A percentile compares a stretch with the other conserved stretches of the same genome.
Evolutionary conservation across 2,797 vertebrate species (phyloP).

Genomic region (Danio aesculapii): DNA sequence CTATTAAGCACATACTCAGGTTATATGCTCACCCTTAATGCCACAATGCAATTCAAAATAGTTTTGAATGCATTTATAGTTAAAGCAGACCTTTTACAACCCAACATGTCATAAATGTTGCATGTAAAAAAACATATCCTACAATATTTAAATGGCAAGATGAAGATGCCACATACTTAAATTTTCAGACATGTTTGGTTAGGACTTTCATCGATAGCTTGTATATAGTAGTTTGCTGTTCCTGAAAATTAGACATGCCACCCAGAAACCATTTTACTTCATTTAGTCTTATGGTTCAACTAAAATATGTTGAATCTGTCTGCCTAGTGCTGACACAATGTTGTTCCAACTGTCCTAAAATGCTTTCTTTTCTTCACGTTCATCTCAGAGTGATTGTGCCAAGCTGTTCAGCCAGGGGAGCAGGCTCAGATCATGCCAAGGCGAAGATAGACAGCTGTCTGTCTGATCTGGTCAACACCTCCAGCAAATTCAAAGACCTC

Average conservation of each 20-base stretch:
- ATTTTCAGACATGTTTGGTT: neutral
- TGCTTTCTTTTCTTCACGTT: neutral
- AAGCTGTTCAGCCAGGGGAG: slow-evolving; percentile 91
- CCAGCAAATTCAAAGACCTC: slow-evolving; percentile 94
- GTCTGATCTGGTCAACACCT: slow-evolving; percentile 91
- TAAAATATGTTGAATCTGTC: neutral
- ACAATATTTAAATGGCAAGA: neutral
- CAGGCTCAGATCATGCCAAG: slow-evolving; percentile 86
- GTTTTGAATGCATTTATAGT: neutral
- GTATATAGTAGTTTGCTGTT: neutral
- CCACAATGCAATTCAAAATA: neutral
- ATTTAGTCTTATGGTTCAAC: too few relatives aligned
- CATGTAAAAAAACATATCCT: neutral
- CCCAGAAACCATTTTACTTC: neutral
- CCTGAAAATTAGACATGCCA: neutral
- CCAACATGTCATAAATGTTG: too few relatives aligned
- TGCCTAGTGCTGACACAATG: neutral
- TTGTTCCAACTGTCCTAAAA: neutral
- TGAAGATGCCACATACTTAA: neutral
- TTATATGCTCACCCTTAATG: neutral
- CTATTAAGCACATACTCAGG: too few relatives aligned
- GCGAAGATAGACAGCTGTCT: slow-evolving; percentile 98
- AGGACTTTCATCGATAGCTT: neutral
- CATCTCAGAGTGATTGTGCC: slow-evolving; percentile 89
- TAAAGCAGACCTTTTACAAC: neutral